These are phyloP conservation scores for Cynopterus sphinx DNA, from an alignment of 2,797 vertebrate species.

Conservation along the genomic window DNA sequence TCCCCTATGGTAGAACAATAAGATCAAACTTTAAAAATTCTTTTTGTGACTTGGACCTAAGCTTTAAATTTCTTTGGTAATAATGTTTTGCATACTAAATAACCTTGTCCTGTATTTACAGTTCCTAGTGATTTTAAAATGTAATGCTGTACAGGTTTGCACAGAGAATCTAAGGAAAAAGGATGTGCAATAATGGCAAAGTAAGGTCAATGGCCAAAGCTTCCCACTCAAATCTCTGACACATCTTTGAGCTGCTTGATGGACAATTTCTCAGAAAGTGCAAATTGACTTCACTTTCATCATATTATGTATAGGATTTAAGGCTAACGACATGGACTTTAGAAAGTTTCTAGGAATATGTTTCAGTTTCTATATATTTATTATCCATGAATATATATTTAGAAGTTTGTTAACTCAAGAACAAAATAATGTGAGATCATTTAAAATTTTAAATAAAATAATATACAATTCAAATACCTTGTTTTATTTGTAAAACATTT, in stretches of 20 bases:
- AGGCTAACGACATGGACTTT: not conserved
- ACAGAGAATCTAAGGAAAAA: not conserved
- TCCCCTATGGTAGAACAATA: not conserved
- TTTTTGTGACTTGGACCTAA: conserved; percentile 19
- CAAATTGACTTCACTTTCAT: not conserved
- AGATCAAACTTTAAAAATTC: not conserved
- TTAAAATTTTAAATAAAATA: not conserved
- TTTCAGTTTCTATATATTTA: not conserved
- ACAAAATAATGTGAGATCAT: not conserved
- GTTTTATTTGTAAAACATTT: conserved; percentile 2
- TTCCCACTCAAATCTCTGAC: not conserved
- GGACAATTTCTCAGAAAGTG: not conserved
- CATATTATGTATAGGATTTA: not conserved
- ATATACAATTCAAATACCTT: not conserved
- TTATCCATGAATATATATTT: conserved; percentile 34
- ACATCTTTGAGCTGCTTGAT: not conserved
- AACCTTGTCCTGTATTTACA: not conserved
- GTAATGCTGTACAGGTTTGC: not conserved
- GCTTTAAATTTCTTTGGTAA: not conserved
- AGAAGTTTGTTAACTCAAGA: not conserved
- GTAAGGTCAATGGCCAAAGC: not conserved
- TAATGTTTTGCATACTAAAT: not conserved
- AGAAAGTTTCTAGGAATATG: conserved; percentile 30
- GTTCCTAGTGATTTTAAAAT: not conserved
- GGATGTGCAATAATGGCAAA: not conserved